Evolutionary conservation across 1,140 invertebrate genomes (phyloP).

Genomic region (Aphelinus certus): DNA sequence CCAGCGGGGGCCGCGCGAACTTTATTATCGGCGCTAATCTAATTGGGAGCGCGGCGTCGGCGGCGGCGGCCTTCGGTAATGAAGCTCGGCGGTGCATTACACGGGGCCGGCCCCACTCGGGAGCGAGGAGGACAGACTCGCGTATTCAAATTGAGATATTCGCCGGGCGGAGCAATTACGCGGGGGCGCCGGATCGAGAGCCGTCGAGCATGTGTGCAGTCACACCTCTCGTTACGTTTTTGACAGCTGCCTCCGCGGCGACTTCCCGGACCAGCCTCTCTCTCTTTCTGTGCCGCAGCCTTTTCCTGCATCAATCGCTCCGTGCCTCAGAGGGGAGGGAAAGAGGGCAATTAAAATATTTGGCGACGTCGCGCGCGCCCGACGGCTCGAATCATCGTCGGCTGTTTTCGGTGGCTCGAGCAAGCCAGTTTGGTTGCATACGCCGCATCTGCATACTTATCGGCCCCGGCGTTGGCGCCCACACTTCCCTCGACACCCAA

Average conservation of each 20-base stretch:
- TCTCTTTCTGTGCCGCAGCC: conserved; percentile 40
- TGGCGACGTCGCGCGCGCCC: conserved; percentile 40
- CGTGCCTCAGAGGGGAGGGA: conserved; percentile 21
- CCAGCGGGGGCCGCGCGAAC: neutral
- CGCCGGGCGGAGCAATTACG: conserved; percentile 45
- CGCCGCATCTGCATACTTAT: too few species aligned
- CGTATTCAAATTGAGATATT: conserved; percentile 59
- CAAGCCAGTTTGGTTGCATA: too few species aligned
- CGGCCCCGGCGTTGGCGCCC: too few species aligned
- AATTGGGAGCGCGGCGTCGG: neutral
- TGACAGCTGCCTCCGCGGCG: conserved; percentile 66
- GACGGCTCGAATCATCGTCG: neutral
- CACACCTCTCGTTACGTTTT: conserved; percentile 68
- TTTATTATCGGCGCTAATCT: conserved; percentile 7
- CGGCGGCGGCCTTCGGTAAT: too few species aligned
- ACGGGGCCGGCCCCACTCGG: too few species aligned
- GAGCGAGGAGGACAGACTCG: conserved; percentile 47
- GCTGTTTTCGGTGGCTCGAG: too few species aligned
- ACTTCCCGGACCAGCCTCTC: conserved; percentile 54
- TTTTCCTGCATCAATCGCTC: conserved; percentile 41
- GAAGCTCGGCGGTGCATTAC: too few species aligned
- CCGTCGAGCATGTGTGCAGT: conserved; percentile 64
- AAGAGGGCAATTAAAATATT: conserved; percentile 55
- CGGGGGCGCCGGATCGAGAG: conserved; percentile 46
- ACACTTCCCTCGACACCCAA: too few species aligned